These are phyloP conservation scores for Melanotaenia pygmaea DNA, from an alignment of 2,797 vertebrate genomes.

Conservation along the genomic window DNA sequence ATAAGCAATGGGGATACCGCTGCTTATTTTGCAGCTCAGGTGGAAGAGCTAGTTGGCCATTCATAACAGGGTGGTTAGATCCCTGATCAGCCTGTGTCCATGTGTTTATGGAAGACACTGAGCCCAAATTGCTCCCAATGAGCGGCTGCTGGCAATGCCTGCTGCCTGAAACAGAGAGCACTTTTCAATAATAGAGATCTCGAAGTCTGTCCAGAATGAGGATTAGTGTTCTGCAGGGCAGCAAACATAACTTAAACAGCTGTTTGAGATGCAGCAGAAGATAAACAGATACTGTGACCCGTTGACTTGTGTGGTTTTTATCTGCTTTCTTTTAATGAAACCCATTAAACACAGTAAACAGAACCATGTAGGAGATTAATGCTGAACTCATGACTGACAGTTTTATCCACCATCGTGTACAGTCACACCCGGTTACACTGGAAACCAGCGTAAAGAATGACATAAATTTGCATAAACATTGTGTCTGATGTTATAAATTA, in stretches of 20 bases:
- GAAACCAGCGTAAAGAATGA: too few species aligned
- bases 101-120: not conserved
- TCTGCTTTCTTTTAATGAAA: not conserved
- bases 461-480: too few species aligned
- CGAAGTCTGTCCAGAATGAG: not conserved
- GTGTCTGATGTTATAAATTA: not conserved
- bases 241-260: not conserved
- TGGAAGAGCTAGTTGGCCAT: slow-evolving; percentile 5
- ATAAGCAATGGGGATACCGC: slow-evolving; percentile 32
- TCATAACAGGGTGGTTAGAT: slow-evolving; percentile 12
- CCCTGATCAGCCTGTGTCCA: slow-evolving; percentile 4
- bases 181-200: not conserved
- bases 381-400: too few species aligned
- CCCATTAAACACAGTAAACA: not conserved
- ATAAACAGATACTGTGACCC: not conserved
- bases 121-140: not conserved
- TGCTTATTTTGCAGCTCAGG: slow-evolving; percentile 14
- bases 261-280: not conserved
- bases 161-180: not conserved
- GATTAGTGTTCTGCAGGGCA: not conserved
- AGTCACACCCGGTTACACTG: not conserved
- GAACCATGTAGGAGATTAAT: not conserved
- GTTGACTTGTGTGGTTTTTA: too few species aligned
- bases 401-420: too few species aligned
- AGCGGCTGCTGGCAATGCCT: not conserved